Evolutionary conservation across 2,888 invertebrate genomes (phyloP), one percentile per base, ranked within the genome.

Genomic region (Gortyna flavago): DNA sequence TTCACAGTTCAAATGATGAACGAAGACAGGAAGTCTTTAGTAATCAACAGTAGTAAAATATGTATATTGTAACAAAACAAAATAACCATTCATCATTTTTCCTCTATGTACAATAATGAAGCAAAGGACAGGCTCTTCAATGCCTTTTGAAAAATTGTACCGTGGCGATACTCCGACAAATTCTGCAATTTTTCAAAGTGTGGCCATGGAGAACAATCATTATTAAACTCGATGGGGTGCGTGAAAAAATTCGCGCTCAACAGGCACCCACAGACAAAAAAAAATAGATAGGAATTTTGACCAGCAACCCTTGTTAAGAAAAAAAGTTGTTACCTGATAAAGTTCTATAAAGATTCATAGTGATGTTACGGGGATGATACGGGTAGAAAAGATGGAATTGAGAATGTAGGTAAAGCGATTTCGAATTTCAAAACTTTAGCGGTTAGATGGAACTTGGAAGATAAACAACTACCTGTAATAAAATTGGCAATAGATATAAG

Each of bases 291-390:
- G 59, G 77, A 77, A 85, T 85, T 81, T 38, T n/a, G 71, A 75
- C 57, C 76, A 76, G 59, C 76, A 75, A 9, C 85, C 85, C 48
- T 57, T 44, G 51, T 51, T 51, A 25, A 68, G 11, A 54, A 70
- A 81, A 83, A 83, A 71, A 83, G 6, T 2, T 76, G 6, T 72
- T 83, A 83, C 83, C 83, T 83, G 80, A 66, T 66, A n/a, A 44
- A 64, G 16, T 54, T 62, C 1, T 29, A n/a, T 44, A 54, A 21
- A 35, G 59, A 61, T 80, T 59, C 38, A 64, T 71, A 69, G 7
- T 38, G 6, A 29, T 78, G 32, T 32, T 25, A 48, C 48, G 32
- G 41, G 70, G 69, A 70, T 81, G 74, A 38, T 75, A 61, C 59
- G 61, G 66, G 68, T 65, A 73, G 69, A 76, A 38, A 65, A 59